Evolutionary conservation across 2,888 invertebrate species (phyloP), one percentile per base, ranked within the genome.

Genomic region (Sesia apiformis): DNA sequence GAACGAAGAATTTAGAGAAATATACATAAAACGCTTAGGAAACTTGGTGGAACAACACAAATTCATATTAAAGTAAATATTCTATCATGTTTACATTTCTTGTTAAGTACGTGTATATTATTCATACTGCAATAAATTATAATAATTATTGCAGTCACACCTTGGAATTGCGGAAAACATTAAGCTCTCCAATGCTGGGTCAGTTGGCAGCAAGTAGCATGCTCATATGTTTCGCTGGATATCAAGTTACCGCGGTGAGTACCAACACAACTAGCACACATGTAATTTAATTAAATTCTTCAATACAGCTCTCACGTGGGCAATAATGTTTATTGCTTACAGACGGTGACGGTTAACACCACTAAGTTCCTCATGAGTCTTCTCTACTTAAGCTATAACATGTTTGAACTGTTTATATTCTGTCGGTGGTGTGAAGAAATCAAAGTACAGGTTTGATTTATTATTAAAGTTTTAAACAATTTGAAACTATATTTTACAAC

Each of bases 361-460:
- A 74, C 70, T 0, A 79, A 81, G 61, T 73, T 74, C 51, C 59
- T 88, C 6, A 82, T 80, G 76, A 78, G 80, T 58, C 60, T 82
- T n/a, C 62, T 84, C 4, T 88, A 75, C 58, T 65, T 88, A 61
- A 70, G 75, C 3, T 88, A 86, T 63, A 88, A 85, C 54, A 65
- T 78, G 61, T 81, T 81, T 54, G 76, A 74, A 50, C 70, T 86
- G 8, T 87, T 76, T 59, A 70, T 84, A 38, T 74, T 85, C 40
- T 88, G 87, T 56, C 76, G 77, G 39, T 87, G 87, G 84, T 81
- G 84, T 53, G 82, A 87, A 54, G 85, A 87, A 62, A 74, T 88
- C 7, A 81, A 76, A 51, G 70, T 72, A 42, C 77, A 81, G 82
- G 87, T 88, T 54, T 56, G 57, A 39, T 38, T 39, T 49, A 7